Percentiles rank a stretch among this genome's conserved stretches.
These are phyloP conservation scores for Scolopax bukidnonensis DNA, from an alignment of 2,797 vertebrate species.

Conservation along the genomic window DNA sequence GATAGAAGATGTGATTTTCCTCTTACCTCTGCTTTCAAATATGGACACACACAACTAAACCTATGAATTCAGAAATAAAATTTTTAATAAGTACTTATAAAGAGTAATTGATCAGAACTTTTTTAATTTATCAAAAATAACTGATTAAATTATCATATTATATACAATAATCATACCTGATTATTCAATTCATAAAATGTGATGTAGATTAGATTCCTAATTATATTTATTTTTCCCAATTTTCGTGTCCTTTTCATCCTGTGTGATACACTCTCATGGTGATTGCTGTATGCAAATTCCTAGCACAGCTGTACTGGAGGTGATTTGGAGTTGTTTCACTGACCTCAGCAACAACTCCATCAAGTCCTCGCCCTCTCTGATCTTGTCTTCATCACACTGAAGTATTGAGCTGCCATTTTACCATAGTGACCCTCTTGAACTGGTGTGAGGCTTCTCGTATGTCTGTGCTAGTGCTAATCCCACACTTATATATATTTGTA, in stretches of 20 bases:
- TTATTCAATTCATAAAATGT: conserved; percentile 30
- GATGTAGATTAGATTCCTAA: conserved; percentile 33
- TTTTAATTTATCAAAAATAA: not conserved
- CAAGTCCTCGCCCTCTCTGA: not conserved
- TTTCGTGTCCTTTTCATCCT: conserved; percentile 28
- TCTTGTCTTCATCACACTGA: not conserved
- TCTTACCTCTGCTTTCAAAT: not conserved
- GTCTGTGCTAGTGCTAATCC: not conserved
- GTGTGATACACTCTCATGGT: not conserved
- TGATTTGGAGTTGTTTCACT: not conserved
- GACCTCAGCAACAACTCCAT: not conserved
- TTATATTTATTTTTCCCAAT: conserved; percentile 27
- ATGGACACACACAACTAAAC: not conserved
- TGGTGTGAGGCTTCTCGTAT: not conserved
- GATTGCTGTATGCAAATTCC: conserved; percentile 27
- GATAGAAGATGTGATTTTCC: not conserved
- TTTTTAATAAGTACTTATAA: not conserved
- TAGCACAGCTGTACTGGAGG: not conserved
- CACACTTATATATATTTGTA: not conserved
- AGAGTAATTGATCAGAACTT: not conserved
- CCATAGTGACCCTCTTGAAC: not conserved
- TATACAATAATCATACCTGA: conserved; percentile 20
- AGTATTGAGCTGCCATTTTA: not conserved
- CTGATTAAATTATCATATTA: conserved; percentile 51
- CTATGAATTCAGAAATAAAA: not conserved